Evolutionary conservation across 2,113 vertebrate species (phyloP), one percentile per base, ranked within the genome.

Genomic region (Mustelus asterias): DNA sequence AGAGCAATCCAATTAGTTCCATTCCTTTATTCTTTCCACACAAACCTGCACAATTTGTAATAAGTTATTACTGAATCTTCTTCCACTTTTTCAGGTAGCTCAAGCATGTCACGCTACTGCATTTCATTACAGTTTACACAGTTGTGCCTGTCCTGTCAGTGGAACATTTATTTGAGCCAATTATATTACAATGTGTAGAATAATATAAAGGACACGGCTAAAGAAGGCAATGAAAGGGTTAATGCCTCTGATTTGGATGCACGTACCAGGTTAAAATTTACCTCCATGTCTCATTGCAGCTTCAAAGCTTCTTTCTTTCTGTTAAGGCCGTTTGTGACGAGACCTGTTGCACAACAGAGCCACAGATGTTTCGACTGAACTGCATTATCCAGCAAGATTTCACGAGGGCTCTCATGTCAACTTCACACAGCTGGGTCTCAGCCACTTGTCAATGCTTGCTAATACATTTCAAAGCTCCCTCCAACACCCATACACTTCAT

Each of bases 401-500:
- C 88, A 60, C 26, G 88, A 29, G 26, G 26, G 11, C 54, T 60
- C 88, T 90, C 26, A 60, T 60, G 29, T 60, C 11, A 54, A 0
- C 3, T 14, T 3, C 3, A 13, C 26, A 26, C 88, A 90, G 24
- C 88, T 90, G 88, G 88, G 88, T 33, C 88, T 58, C 54, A 29
- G 48, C 9, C 48, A 24, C 26, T 10, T 90, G 24, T 60, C 48
- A 60, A 90, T 14, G 88, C 29, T 48, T 16, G 26, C 88, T 90
- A 90, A 90, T 90, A 90, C 88, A 90, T 90, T 90, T 90, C 88
- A 90, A 90, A 90, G 88, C 88, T 33, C 88, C 54, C 54, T 29
- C 88, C 54, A 29, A 33, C 88, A 83, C n/a, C 13, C 37, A 41
- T 20, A 83, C 78, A 29, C 48, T 90, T 90, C 88, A 60, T 54